Conservation (phyloP, 2,113 vertebrate species). For the Triplophysa dalaica region DNA sequence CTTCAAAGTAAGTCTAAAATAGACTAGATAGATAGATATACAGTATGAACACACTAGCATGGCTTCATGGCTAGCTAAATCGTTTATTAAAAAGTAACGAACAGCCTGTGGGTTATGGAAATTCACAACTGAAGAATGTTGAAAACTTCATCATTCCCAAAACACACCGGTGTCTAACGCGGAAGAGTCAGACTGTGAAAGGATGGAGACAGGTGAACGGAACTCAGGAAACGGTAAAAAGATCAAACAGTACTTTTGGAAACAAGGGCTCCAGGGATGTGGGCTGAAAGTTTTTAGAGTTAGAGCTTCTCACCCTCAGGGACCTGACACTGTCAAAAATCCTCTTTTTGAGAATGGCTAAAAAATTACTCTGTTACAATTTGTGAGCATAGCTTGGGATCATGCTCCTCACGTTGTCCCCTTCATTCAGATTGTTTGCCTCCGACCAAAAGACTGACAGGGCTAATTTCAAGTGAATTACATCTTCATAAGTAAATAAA, state of each 20-base stretch:
- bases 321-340: slow-evolving; percentile 35
- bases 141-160: slow-evolving; percentile 8
- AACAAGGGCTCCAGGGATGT: slow-evolving; percentile 21
- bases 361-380: neutral
- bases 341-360: neutral
- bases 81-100: neutral
- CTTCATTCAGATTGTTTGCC: slow-evolving; percentile 64
- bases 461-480: slow-evolving; percentile 73
- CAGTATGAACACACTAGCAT: too few species aligned
- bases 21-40: too few species aligned
- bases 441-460: slow-evolving; percentile 59
- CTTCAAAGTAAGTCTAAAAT: neutral
- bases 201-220: slow-evolving; percentile 27
- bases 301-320: slow-evolving; percentile 28
- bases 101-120: neutral
- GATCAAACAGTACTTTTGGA: slow-evolving; percentile 42
- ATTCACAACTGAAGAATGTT: neutral
- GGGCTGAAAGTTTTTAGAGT: slow-evolving; percentile 15
- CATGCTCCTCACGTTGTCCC: slow-evolving; percentile 41
- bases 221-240: slow-evolving; percentile 39
- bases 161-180: neutral
- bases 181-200: neutral
- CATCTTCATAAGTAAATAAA: slow-evolving; percentile 69
- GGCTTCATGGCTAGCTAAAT: neutral
- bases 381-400: neutral